These are phyloP conservation scores for Thereva unica DNA, from an alignment of 2,888 invertebrate species.

Conservation along the genomic window DNA sequence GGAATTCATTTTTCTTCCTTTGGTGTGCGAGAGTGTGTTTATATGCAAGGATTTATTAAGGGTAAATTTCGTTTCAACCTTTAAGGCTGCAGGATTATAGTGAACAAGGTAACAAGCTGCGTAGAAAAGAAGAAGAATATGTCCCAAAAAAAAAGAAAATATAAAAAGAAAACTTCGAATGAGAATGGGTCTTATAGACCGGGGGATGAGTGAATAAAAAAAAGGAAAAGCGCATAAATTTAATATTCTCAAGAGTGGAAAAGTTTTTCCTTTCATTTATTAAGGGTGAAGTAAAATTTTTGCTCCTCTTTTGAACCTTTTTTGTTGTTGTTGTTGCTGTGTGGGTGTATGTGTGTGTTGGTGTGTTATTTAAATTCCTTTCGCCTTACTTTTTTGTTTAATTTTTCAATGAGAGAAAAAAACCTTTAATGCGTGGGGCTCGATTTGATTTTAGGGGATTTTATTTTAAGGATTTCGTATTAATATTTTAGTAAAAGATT, in stretches of 20 bases:
- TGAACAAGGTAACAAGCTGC: slow-evolving; percentile 34
- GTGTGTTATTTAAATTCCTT: too few species aligned
- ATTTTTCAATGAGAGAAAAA: too few species aligned
- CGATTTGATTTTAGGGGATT: too few species aligned
- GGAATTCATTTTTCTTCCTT: slow-evolving; percentile 28
- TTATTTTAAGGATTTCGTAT: too few species aligned
- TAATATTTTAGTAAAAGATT: too few species aligned
- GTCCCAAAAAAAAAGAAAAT: background rate
- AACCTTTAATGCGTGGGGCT: too few species aligned
- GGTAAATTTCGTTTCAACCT: slow-evolving; percentile 35
- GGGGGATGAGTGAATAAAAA: too few species aligned
- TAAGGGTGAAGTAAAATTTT: slow-evolving; percentile 22
- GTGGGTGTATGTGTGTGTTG: background rate
- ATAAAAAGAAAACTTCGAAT: background rate
- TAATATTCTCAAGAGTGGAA: slow-evolving; percentile 23
- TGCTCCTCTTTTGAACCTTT: slow-evolving; percentile 7
- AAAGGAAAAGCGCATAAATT: slow-evolving; percentile 19
- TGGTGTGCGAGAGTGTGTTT: slow-evolving; percentile 20
- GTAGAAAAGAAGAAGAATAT: slow-evolving; percentile 14
- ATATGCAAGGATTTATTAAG: slow-evolving; percentile 34
- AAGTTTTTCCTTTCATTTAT: slow-evolving; percentile 27
- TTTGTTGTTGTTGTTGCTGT: slow-evolving; percentile 14
- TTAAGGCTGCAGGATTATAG: slow-evolving; percentile 23
- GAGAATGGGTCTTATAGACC: too few species aligned
- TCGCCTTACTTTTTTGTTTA: too few species aligned